Conservation (phyloP, 1,140 invertebrate genomes). For the Caerostris extrusa region DNA sequence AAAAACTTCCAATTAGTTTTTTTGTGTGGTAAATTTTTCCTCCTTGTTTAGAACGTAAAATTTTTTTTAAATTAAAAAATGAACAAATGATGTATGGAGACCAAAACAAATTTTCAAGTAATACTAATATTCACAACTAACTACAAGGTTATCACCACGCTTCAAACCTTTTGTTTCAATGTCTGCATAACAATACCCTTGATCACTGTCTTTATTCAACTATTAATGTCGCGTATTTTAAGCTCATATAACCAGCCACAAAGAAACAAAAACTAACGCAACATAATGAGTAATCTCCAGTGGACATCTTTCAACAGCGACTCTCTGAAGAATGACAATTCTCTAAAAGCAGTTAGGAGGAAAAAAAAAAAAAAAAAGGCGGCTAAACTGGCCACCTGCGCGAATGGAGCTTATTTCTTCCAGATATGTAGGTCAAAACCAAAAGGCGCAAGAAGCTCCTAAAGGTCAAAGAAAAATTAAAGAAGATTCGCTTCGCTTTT, state of each 20-base stretch:
- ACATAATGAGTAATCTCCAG: not conserved
- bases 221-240: not conserved
- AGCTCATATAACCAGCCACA: not conserved
- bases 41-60: no score
- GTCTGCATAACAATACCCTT: not conserved
- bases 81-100: no score
- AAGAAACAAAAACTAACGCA: not conserved
- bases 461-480: conserved; percentile 20
- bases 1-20: no score
- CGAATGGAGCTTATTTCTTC: not conserved
- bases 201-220: not conserved
- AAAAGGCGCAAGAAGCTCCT: not conserved
- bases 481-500: conserved; percentile 23
- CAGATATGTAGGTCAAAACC: conserved; percentile 13
- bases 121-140: no score
- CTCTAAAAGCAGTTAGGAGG: not conserved
- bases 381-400: not conserved
- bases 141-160: not conserved
- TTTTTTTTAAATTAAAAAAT: no score
- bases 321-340: not conserved
- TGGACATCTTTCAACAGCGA: not conserved
- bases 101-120: no score
- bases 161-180: not conserved
- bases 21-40: no score
- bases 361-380: not conserved